Conservation (phyloP, 2,888 invertebrate species). For the Pasiphila rectangulata region DNA sequence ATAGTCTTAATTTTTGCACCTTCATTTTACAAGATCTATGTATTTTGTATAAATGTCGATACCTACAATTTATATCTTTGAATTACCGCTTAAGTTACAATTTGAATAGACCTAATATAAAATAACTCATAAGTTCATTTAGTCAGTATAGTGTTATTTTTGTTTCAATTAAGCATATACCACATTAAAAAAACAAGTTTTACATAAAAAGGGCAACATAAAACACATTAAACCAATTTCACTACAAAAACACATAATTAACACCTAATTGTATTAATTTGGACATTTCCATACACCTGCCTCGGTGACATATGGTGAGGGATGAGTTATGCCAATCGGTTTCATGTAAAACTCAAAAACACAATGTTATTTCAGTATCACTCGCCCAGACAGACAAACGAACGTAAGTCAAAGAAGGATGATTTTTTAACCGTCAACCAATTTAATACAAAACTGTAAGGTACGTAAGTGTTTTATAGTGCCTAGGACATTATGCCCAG, state of each 20-base stretch:
- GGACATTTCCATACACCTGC: constrained; percentile 20
- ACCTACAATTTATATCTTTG: too few species aligned
- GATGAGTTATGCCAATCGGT: constrained; percentile 49
- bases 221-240: constrained; percentile 12
- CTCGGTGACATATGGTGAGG: constrained; percentile 30
- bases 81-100: too few species aligned
- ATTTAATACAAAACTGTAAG: too few species aligned
- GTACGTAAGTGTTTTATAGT: too few species aligned
- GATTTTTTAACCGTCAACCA: neutral
- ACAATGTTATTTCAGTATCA: constrained; percentile 30
- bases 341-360: constrained; percentile 49
- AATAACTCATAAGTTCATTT: too few species aligned
- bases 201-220: neutral
- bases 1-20: too few species aligned
- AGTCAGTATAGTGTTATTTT: too few species aligned
- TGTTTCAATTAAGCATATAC: too few species aligned
- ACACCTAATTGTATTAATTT: constrained; percentile 7
- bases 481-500: too few species aligned
- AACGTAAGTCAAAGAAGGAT: neutral
- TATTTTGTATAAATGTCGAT: too few species aligned
- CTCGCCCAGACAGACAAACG: neutral
- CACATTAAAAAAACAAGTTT: neutral
- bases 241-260: constrained; percentile 19
- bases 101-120: too few species aligned
- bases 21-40: too few species aligned